Evolutionary conservation across 2,797 vertebrate genomes (phyloP), one percentile per base, ranked within the genome.

Genomic region (Ctenopoma multispine): DNA sequence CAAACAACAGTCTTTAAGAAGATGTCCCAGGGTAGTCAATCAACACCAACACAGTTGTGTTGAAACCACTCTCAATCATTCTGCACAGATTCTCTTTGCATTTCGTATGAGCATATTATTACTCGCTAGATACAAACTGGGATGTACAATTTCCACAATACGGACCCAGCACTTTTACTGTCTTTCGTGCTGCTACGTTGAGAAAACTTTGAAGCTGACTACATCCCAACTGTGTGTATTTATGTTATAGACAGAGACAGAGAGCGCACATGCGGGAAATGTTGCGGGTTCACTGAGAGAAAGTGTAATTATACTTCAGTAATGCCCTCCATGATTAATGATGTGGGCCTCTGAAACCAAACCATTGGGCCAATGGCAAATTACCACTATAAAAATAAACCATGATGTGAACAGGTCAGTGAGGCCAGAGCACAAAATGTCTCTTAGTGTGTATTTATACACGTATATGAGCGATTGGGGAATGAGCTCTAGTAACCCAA

Each of bases 321-420:
- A 90, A 87, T 90, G 86, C 75, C 87, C 86, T 89, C 79, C 64
- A 66, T 93, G 93, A 94, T 94, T 91, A 93, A 95, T 91, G 92
- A 92, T 83, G 87, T 81, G 81, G 90, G 90, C 87, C 89, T 89
- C 87, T 79, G 86, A 89, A 92, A 90, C 87, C 88, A 88, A 90
- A 88, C 87, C 89, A 91, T 78, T 46, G 69, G 80, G 81, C 87
- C 85, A 72, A 89, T 84, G 82, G 92, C 89, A 92, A 93, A 92
- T 92, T 92, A 91, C 86, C 82, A 76, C 79, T 76, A 87, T 91
- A 94, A 94, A 94, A 94, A 94, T 92, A 94, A 90, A 89, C 82
- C 65, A 23, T 82, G 84, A 92, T 84, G 88, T 89, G 88, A 91
- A 85, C 86, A 85, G 91, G 91, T 92, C 91, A 90, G 88, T 24